Conservation (phyloP, 2,113 vertebrate species). For the Phrynosoma blainvillii region DNA sequence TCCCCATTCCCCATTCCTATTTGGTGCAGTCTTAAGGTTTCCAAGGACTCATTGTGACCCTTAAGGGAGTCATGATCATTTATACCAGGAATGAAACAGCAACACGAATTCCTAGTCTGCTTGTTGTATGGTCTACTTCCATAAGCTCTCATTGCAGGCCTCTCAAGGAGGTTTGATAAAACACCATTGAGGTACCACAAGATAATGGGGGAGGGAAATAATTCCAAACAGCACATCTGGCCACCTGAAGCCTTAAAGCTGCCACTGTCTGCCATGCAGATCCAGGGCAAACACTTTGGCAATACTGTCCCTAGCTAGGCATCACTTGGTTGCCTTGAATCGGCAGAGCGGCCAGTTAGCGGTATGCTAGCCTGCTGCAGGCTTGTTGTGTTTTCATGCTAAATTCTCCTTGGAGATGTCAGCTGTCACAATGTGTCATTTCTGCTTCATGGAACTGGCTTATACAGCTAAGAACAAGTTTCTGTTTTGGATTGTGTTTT, state of each 20-base stretch:
- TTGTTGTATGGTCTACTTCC: rapidly evolving
- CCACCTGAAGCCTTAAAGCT: neutral
- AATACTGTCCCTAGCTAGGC: conserved; percentile 26
- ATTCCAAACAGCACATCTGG: conserved; percentile 26
- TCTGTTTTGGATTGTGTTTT: too few relatives aligned
- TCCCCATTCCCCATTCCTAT: neutral
- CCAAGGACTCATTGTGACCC: rapidly evolving
- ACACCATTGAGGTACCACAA: rapidly evolving
- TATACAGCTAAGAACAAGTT: neutral
- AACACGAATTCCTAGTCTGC: too few relatives aligned
- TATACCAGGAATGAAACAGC: rapidly evolving
- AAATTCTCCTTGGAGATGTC: conserved; percentile 64
- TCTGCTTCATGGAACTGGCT: conserved; percentile 42
- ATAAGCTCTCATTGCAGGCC: rapidly evolving
- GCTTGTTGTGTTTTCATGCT: conserved; percentile 56
- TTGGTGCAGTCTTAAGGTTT: neutral
- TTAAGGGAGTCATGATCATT: neutral
- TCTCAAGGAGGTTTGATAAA: neutral
- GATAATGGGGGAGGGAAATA: neutral
- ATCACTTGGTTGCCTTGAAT: neutral
- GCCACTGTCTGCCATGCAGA: neutral
- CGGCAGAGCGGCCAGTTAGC: conserved; percentile 17
- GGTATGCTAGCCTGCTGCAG: conserved; percentile 34
- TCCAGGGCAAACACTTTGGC: conserved; percentile 23
- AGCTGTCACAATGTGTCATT: conserved; percentile 67